A percentile compares a stretch with the other conserved stretches of the same genome.
phyloP scores from a whole-genome alignment of 2,888 invertebrate species.

The Lepidonotus clava region DNA sequence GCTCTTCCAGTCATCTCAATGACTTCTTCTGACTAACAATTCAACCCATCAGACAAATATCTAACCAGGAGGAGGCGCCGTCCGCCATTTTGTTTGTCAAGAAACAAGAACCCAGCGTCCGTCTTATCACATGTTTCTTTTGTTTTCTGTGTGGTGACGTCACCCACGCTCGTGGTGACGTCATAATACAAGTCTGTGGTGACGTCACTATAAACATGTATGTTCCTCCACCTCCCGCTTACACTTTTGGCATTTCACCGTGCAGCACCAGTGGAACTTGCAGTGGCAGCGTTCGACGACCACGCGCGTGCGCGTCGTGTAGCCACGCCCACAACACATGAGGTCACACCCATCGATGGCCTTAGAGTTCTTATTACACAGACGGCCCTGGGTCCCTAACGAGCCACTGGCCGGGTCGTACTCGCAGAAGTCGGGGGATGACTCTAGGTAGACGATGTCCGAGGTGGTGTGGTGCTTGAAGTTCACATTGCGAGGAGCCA shows the following conservation, averaged over 20 bases:
- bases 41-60: background rate
- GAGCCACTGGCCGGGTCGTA: conserved; percentile 84
- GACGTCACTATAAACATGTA: conserved; percentile 61
- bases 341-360: conserved; percentile 93
- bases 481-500: conserved; percentile 76
- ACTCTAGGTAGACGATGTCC: conserved; percentile 95
- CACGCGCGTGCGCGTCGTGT: conserved; percentile 88
- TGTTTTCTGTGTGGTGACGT: background rate
- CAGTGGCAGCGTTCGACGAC: conserved; percentile 92
- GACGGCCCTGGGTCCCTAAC: conserved; percentile 83
- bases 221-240: conserved; percentile 88
- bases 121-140: background rate
- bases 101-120: background rate
- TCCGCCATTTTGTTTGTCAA: background rate
- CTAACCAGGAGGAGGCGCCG: background rate
- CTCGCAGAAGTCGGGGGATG: conserved; percentile 97
- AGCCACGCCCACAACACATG: conserved; percentile 95
- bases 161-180: background rate
- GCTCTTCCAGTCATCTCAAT: background rate
- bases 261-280: conserved; percentile 98
- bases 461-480: conserved; percentile 92
- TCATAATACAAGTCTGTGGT: too few species aligned
- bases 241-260: conserved; percentile 94
- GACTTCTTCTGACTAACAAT: background rate
- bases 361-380: conserved; percentile 86